phyloP scores from a whole-genome alignment of 2,888 invertebrate genomes.

The Amblyteles armatorius region DNA sequence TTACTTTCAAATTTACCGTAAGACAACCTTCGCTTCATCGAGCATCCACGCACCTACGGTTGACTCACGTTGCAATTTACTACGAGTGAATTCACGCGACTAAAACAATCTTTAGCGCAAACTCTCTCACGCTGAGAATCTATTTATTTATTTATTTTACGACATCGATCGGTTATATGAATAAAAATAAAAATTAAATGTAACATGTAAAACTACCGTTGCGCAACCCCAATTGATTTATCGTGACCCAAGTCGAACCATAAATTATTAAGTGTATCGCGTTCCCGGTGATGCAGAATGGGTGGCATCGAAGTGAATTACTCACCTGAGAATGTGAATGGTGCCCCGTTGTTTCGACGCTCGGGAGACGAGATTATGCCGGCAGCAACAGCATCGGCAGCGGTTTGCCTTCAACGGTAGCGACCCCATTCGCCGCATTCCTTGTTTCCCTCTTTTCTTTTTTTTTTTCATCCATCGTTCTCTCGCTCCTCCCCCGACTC shows the following conservation, averaged over 20 bases:
- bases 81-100: slow-evolving; percentile 9
- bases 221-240: not conserved
- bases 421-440: slow-evolving; percentile 83
- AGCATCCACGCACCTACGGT: slow-evolving; percentile 34
- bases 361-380: slow-evolving; percentile 54
- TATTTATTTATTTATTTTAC: slow-evolving; percentile 10
- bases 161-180: not conserved
- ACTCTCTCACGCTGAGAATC: not conserved
- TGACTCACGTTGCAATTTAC: slow-evolving; percentile 47
- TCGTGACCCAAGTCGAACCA: slow-evolving; percentile 1
- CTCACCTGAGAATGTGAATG: slow-evolving; percentile 81
- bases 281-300: slow-evolving; percentile 35
- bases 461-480: slow-evolving; percentile 41
- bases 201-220: not conserved
- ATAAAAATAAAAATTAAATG: not conserved
- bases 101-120: not conserved
- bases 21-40: slow-evolving; percentile 56
- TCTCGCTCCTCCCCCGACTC: slow-evolving; percentile 8
- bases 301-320: slow-evolving; percentile 73
- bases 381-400: slow-evolving; percentile 70
- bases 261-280: slow-evolving; percentile 37
- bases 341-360: slow-evolving; percentile 69
- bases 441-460: slow-evolving; percentile 66
- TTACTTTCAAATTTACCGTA: slow-evolving; percentile 66
- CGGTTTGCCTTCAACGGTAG: slow-evolving; percentile 83